A percentile compares a stretch with the other conserved stretches of the same genome.
Conservation (phyloP, 1,140 invertebrate species). For the Polypedilum vanderplanki region DNA sequence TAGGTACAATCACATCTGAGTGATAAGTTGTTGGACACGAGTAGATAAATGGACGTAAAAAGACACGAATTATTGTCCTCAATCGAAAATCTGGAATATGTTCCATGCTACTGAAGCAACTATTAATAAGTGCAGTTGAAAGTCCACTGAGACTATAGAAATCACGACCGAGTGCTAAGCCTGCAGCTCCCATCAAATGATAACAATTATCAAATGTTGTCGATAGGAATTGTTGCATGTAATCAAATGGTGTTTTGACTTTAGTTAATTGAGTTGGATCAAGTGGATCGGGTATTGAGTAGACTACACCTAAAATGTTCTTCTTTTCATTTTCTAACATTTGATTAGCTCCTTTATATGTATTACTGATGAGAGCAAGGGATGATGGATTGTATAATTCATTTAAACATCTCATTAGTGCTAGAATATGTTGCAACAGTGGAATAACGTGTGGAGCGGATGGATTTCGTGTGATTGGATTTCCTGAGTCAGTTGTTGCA, state of each 20-base stretch:
- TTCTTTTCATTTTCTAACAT: conserved; percentile 65
- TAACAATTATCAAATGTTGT: conserved; percentile 64
- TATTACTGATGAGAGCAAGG: conserved; percentile 53
- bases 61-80: conserved; percentile 71
- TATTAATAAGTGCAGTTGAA: conserved; percentile 54
- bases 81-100: conserved; percentile 77
- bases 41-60: conserved; percentile 77
- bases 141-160: conserved; percentile 66
- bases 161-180: conserved; percentile 71
- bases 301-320: conserved; percentile 55
- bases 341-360: conserved; percentile 59
- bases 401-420: conserved; percentile 68
- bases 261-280: conserved; percentile 43
- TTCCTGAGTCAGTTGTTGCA: conserved; percentile 63
- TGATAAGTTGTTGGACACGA: conserved; percentile 74
- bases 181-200: conserved; percentile 70
- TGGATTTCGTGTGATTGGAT: conserved; percentile 76
- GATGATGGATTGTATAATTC: conserved; percentile 66
- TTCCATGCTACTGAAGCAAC: conserved; percentile 63
- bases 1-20: conserved; percentile 64
- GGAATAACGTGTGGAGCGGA: conserved; percentile 73
- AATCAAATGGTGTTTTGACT: conserved; percentile 54
- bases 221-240: conserved; percentile 74
- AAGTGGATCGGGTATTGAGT: conserved; percentile 44
- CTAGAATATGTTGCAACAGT: conserved; percentile 67